Evolutionary conservation across 2,888 invertebrate species (phyloP).

Genomic region (Caenorhabditis sp.): DNA sequence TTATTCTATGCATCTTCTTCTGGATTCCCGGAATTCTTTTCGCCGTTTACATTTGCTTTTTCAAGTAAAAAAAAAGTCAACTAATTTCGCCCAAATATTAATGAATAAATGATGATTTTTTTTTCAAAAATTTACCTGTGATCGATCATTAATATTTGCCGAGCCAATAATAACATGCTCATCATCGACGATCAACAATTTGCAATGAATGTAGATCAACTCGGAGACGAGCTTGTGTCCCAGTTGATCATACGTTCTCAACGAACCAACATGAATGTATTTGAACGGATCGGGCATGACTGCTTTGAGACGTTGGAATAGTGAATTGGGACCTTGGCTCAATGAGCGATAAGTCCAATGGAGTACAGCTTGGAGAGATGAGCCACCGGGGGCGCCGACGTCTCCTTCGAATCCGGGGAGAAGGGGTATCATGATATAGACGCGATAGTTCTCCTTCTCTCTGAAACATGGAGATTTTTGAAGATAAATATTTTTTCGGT

Average conservation of each 20-base stretch:
- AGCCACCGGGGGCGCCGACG: slow-evolving; percentile 78
- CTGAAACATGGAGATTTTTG: no score
- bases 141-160: slow-evolving; percentile 96
- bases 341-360: slow-evolving; percentile 98
- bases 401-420: slow-evolving; percentile 75
- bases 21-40: slow-evolving; percentile 49
- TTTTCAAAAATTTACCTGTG: slow-evolving; percentile 77
- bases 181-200: slow-evolving; percentile 93
- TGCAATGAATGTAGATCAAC: slow-evolving; percentile 95
- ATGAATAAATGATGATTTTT: background rate
- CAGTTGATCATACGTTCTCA: slow-evolving; percentile 73
- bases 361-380: slow-evolving; percentile 83
- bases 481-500: no score
- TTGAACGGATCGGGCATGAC: slow-evolving; percentile 72
- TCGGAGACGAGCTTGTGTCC: slow-evolving; percentile 80
- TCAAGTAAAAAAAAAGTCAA: no score
- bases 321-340: slow-evolving; percentile 85
- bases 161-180: slow-evolving; percentile 89
- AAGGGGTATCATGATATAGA: slow-evolving; percentile 70
- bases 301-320: slow-evolving; percentile 76
- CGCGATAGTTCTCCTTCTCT: slow-evolving; percentile 68
- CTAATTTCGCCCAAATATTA: no score
- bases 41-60: slow-evolving; percentile 45
- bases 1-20: slow-evolving; percentile 43
- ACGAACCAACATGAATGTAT: slow-evolving; percentile 74